A percentile compares a stretch with the other conserved stretches of the same genome.
phyloP scores from a whole-genome alignment of 2,113 vertebrate genomes.

The Paedocypris sp. region DNA sequence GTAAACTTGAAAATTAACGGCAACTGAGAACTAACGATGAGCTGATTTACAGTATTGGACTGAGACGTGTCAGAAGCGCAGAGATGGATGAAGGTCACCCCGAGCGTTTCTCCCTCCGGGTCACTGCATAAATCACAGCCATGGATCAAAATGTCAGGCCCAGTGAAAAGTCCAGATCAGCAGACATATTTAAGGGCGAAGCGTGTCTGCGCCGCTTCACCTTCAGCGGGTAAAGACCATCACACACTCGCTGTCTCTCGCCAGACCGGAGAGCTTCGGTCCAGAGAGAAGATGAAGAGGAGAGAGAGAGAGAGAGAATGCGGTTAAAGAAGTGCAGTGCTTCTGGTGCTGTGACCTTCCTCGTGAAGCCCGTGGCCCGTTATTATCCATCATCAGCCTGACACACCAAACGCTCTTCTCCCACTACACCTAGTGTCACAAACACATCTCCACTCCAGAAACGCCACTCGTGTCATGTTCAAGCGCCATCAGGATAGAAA shows the following conservation, averaged over 20 bases:
- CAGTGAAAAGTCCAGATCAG: slow-evolving; percentile 14
- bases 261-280: no score
- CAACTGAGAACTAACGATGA: background rate
- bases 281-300: background rate
- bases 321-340: background rate
- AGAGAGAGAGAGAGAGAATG: background rate
- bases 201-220: background rate
- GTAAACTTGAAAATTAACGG: background rate
- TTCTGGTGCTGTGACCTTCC: background rate
- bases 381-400: background rate
- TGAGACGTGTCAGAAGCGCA: background rate
- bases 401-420: background rate
- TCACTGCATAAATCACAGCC: slow-evolving; percentile 30
- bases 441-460: background rate
- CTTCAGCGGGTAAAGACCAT: background rate
- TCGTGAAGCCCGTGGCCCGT: background rate
- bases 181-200: slow-evolving; percentile 3
- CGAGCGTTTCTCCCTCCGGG: slow-evolving; percentile 7
- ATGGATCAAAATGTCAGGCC: slow-evolving; percentile 20
- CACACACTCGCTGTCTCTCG: background rate
- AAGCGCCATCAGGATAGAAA: slow-evolving; percentile 17
- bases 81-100: slow-evolving; percentile 30
- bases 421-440: background rate
- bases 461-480: background rate
- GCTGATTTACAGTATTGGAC: background rate